These are phyloP conservation scores for Trichonephila clavipes DNA, from an alignment of 1,140 invertebrate genomes.

Conservation along the genomic window DNA sequence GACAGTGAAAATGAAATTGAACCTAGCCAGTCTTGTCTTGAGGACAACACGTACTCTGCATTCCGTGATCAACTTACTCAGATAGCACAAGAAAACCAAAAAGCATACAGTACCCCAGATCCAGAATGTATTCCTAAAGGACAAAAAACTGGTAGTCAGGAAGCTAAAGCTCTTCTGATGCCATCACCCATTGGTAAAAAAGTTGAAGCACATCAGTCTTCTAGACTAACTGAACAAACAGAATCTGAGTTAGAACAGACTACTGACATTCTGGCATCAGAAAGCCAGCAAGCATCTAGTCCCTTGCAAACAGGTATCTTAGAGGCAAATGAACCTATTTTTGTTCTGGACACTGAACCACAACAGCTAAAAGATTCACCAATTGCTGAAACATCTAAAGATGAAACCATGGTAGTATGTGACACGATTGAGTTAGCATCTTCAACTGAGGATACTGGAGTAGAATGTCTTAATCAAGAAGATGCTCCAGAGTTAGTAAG, in stretches of 20 bases:
- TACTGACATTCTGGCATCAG: background rate
- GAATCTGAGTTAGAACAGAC: background rate
- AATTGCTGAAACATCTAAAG: background rate
- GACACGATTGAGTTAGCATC: conserved; percentile 39
- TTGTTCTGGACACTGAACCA: conserved; percentile 1
- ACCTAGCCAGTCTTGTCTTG: conserved; percentile 66
- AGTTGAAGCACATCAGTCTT: background rate
- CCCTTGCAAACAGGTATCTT: too few relatives aligned
- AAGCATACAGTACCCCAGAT: conserved; percentile 18
- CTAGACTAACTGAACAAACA: background rate
- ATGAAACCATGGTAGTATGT: background rate
- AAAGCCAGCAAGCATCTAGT: background rate
- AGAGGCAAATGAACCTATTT: background rate
- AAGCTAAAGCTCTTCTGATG: background rate
- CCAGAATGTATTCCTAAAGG: background rate
- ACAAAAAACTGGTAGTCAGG: background rate
- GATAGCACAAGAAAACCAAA: background rate
- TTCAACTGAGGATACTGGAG: background rate
- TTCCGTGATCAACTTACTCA: conserved; percentile 31
- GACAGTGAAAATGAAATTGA: conserved; percentile 70
- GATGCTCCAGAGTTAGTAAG: background rate
- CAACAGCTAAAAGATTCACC: background rate
- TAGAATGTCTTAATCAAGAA: background rate
- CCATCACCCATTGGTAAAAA: conserved; percentile 23
- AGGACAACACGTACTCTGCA: conserved; percentile 25